Evolutionary conservation across 2,113 vertebrate genomes (phyloP).

Genomic region (Arothron firmamentum): DNA sequence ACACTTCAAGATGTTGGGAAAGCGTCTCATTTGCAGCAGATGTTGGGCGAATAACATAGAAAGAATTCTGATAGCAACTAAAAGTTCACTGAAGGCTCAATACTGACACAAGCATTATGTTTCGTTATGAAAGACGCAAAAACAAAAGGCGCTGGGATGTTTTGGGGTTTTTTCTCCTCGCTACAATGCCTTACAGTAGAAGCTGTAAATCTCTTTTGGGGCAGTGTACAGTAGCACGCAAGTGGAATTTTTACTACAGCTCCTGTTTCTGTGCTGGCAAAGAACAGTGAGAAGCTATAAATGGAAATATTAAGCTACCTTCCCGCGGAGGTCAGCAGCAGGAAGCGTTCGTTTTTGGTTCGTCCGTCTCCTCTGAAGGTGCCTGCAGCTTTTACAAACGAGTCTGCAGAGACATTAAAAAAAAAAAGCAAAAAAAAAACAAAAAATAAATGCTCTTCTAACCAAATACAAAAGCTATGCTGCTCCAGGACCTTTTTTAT

Average conservation of each 20-base stretch:
- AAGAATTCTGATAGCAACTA: constrained; percentile 5
- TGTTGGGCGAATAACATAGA: not conserved
- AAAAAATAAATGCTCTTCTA: constrained; percentile 34
- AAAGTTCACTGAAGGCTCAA: constrained; percentile 3
- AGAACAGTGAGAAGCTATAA: constrained; percentile 21
- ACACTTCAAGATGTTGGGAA: constrained; percentile 1
- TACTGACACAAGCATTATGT: constrained; percentile 15
- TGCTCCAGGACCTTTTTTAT: constrained; percentile 45
- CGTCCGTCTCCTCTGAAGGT: not conserved
- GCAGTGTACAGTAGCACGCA: constrained; percentile 11
- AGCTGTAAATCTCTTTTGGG: constrained; percentile 24
- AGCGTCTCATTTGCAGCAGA: constrained; percentile 10
- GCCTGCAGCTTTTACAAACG: constrained; percentile 2
- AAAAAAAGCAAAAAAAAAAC: constrained; percentile 9
- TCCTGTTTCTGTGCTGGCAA: constrained; percentile 14
- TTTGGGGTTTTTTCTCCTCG: not conserved
- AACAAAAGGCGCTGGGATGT: not conserved
- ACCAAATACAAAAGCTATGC: constrained; percentile 65
- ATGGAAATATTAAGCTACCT: constrained; percentile 34
- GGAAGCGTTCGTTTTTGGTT: constrained; percentile 3
- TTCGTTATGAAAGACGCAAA: constrained; percentile 7
- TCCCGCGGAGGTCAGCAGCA: constrained; percentile 30
- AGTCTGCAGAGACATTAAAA: not conserved
- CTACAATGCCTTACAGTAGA: constrained; percentile 38
- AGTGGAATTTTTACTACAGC: constrained; percentile 6